phyloP scores from a whole-genome alignment of 2,888 invertebrate species.

The Drosophila lacicola region DNA sequence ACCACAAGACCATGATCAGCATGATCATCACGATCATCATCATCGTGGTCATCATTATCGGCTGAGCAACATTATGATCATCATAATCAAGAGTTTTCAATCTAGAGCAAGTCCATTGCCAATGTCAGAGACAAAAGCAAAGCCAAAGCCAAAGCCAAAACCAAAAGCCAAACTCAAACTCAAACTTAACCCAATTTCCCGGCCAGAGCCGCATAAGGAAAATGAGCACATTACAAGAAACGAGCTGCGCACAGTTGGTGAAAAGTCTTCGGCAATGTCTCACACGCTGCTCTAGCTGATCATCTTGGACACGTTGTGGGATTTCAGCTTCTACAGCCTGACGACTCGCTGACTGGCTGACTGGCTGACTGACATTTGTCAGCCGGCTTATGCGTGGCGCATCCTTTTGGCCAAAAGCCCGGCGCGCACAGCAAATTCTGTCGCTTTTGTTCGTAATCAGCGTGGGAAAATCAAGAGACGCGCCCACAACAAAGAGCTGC shows the following conservation, averaged over 20 bases:
- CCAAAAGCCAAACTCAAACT: constrained; percentile 59
- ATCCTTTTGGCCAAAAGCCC: constrained; percentile 58
- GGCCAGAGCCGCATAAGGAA: constrained; percentile 70
- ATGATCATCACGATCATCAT: constrained; percentile 16
- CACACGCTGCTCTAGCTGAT: constrained; percentile 27
- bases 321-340: constrained; percentile 44
- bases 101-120: constrained; percentile 68
- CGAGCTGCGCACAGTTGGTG: constrained; percentile 38
- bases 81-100: constrained; percentile 38
- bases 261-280: constrained; percentile 40
- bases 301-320: constrained; percentile 71
- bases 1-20: constrained; percentile 42
- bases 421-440: constrained; percentile 3
- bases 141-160: constrained; percentile 12
- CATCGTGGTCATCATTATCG: constrained; percentile 3
- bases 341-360: constrained; percentile 1
- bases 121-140: constrained; percentile 27
- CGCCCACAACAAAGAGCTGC: constrained; percentile 13
- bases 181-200: constrained; percentile 75
- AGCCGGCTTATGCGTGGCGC: constrained; percentile 39
- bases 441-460: constrained; percentile 53
- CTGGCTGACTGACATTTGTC: constrained; percentile 66
- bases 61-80: constrained; percentile 25
- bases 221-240: constrained; percentile 78
- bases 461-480: constrained; percentile 54